phyloP scores from a whole-genome alignment of 2,797 vertebrate species.

The Loris lydekkerianus region DNA sequence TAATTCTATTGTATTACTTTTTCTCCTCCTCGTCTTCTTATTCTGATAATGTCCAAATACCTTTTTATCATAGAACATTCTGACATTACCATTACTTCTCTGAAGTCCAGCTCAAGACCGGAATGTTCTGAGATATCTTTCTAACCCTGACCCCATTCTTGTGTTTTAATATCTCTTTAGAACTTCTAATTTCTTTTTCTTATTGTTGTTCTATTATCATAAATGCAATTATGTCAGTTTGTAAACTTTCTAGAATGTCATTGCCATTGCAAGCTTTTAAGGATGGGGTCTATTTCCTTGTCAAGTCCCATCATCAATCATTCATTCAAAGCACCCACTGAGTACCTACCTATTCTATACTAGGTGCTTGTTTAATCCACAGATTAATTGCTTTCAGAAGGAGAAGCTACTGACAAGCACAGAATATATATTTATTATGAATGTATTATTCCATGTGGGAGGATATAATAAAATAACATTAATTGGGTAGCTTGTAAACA shows the following conservation, averaged over 20 bases:
- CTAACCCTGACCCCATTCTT: background rate
- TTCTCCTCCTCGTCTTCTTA: background rate
- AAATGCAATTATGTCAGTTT: background rate
- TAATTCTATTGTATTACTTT: background rate
- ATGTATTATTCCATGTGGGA: background rate
- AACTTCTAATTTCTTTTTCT: background rate
- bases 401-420: background rate
- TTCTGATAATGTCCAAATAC: background rate
- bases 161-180: constrained; percentile 41
- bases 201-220: background rate
- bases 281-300: background rate
- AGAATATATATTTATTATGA: constrained; percentile 52
- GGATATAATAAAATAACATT: background rate
- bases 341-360: background rate
- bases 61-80: background rate
- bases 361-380: background rate
- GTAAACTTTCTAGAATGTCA: constrained; percentile 22
- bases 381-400: constrained; percentile 1
- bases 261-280: constrained; percentile 21
- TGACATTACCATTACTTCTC: background rate
- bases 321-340: constrained; percentile 11
- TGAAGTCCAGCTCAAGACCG: background rate
- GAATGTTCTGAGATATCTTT: constrained; percentile 13
- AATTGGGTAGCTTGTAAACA: background rate
- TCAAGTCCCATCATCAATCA: background rate